These are phyloP conservation scores for Seira ritae DNA, from an alignment of 2,888 invertebrate species.

Conservation along the genomic window DNA sequence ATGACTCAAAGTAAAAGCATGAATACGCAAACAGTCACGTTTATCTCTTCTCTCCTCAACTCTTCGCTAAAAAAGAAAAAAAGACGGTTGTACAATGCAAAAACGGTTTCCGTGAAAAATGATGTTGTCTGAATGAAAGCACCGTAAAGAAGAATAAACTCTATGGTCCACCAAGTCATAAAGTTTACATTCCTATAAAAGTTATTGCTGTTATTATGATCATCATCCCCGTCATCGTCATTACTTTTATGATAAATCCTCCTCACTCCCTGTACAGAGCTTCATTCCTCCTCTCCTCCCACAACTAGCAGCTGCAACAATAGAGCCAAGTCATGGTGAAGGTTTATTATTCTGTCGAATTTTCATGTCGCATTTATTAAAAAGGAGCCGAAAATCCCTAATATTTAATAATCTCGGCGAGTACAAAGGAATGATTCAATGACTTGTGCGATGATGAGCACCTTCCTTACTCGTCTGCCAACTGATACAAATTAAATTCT, in stretches of 20 bases:
- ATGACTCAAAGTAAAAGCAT: constrained; percentile 18
- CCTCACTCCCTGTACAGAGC: too few relatives aligned
- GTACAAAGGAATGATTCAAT: background rate
- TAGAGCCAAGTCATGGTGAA: background rate
- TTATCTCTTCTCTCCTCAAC: constrained; percentile 15
- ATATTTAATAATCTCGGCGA: too few relatives aligned
- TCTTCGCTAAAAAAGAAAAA: background rate
- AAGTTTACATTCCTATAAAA: constrained; percentile 49
- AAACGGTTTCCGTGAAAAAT: background rate
- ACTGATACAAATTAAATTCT: constrained; percentile 14
- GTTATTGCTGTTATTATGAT: constrained; percentile 33
- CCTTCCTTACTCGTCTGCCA: background rate
- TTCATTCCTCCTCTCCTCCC: too few relatives aligned
- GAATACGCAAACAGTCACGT: constrained; percentile 23
- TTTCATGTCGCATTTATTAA: background rate
- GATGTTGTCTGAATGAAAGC: constrained; percentile 7
- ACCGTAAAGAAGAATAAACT: background rate
- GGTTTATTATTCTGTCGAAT: constrained; percentile 1
- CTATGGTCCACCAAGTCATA: constrained; percentile 13
- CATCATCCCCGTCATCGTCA: constrained; percentile 28
- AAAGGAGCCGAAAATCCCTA: background rate
- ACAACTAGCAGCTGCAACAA: constrained; percentile 8
- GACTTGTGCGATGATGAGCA: background rate
- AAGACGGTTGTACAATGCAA: background rate
- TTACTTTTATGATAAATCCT: constrained; percentile 55